Evolutionary conservation across 1,140 invertebrate species (phyloP), one percentile per base, ranked within the genome.

Genomic region (Aphidius gifuensis): DNA sequence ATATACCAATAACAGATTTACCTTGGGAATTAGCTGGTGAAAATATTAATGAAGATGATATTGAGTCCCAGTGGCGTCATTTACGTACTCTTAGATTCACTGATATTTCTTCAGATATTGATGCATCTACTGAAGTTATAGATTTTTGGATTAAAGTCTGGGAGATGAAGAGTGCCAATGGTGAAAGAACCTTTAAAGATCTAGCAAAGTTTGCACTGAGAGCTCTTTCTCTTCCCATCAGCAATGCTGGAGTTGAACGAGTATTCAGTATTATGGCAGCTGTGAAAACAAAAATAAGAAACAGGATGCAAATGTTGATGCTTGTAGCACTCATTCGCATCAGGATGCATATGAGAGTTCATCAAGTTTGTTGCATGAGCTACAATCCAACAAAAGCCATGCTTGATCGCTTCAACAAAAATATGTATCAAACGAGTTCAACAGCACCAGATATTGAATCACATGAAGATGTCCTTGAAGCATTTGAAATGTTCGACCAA

Each of bases 201-300:
- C 32, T 72, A 9, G 67, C 67, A 9, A 11, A 43, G 3, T 54
- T 62, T 11, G 64, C 53, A 3, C 61, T 72, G 32, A 64, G 65
- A 53, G 48, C 66, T 7, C 42, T 73, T n/a, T 59, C 58, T 38
- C 64, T 73, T 9, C 68, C 66, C 3, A 63, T 66, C 0, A 71
- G 69, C 45, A 72, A 72, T 57, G 69, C 68, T 7, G 66, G 65
- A 11, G 66, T 71, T 6, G 69, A 72, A 58, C 59, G 68, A 51
- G 60, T 59, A 0, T 70, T 70, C 51, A 69, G 66, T 38, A 55
- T 67, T 5, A 64, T 72, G 63, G 69, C 68, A 42, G 46, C 53
- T 5, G 58, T 68, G 4, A 70, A 72, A 56, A 67, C 62, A 23
- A 66, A 66, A 57, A 43, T 44, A 5, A 48, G 69, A 7, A 72